Conservation (phyloP, 2,797 vertebrate species). For the Naso thynnoides region DNA sequence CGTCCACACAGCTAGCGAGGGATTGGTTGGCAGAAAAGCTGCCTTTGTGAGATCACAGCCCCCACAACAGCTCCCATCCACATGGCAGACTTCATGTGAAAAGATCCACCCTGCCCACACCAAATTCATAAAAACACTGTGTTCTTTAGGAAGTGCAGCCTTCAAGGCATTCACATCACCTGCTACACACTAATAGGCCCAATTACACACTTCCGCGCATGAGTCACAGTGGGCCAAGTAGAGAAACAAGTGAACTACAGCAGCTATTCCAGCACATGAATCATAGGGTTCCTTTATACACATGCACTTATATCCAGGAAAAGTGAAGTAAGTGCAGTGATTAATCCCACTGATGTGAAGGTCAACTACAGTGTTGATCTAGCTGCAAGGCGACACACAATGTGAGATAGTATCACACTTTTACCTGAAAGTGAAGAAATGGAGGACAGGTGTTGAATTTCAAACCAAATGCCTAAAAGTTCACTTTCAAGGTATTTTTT, state of each 20-base stretch:
- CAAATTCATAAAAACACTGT: background rate
- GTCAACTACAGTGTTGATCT: background rate
- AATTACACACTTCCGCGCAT: constrained; percentile 21
- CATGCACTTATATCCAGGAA: background rate
- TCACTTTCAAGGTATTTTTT: no score
- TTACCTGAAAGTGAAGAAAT: background rate
- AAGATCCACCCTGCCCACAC: constrained; percentile 32
- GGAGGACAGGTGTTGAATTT: background rate
- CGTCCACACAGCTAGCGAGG: constrained; percentile 53
- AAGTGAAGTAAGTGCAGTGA: background rate
- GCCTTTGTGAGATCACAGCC: constrained; percentile 86
- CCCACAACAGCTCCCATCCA: constrained; percentile 82
- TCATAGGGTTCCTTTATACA: background rate
- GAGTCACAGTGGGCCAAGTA: constrained; percentile 4
- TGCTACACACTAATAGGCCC: constrained; percentile 15
- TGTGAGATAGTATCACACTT: no score
- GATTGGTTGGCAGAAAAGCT: constrained; percentile 84
- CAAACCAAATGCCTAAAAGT: background rate
- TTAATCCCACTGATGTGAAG: background rate
- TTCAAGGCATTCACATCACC: constrained; percentile 34
- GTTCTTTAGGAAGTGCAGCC: constrained; percentile 14
- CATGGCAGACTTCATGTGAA: constrained; percentile 57
- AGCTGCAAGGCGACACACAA: background rate
- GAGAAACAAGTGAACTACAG: background rate
- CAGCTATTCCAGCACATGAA: background rate